Evolutionary conservation across 2,888 invertebrate species (phyloP), one percentile per base, ranked within the genome.

Genomic region (Agrotis segetum): DNA sequence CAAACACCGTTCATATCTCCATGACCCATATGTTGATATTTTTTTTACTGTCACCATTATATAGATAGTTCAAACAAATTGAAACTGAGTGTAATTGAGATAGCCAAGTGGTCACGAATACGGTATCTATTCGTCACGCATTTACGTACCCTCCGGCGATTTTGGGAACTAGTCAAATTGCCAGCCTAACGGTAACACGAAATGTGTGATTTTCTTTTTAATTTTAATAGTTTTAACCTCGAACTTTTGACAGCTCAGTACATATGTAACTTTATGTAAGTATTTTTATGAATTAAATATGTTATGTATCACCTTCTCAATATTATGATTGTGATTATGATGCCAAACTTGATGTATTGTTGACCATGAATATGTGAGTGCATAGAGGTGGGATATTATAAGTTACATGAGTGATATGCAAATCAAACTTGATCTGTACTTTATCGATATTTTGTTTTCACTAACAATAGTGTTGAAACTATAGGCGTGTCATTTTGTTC

Each of bases 91-190:
- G 85, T 88, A 89, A 88, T 90, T 84, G 87, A 82, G 85, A 87
- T 76, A 77, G 81, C 81, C 73, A 86, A 91, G 89, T 88, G 89
- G 89, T 91, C 92, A 92, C 92, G 92, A 92, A 85, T 85, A 84
- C 77, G 83, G 87, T 87, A 83, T 87, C 84, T 84, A 81, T 84
- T 71, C 87, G 87, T 80, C 85, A 85, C 85, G 82, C 71, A 67
- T 74, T 65, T 58, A 44, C 83, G 86, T 74, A 81, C 88, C 89
- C 85, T 86, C 82, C 77, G 90, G 87, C 89, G 81, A 88, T 92
- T 89, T 89, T 88, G 89, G 84, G 90, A 92, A 90, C 86, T 89
- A 88, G 88, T 90, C 88, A 82, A 88, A 88, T 88, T 86, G 79
- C 76, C 82, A 89, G 88, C 88, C 86, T 89, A 90, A 87, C 90